A percentile compares a stretch with the other conserved stretches of the same genome.
Evolutionary conservation across 2,888 invertebrate species (phyloP).

Genomic region (Drosophila subquinaria): DNA sequence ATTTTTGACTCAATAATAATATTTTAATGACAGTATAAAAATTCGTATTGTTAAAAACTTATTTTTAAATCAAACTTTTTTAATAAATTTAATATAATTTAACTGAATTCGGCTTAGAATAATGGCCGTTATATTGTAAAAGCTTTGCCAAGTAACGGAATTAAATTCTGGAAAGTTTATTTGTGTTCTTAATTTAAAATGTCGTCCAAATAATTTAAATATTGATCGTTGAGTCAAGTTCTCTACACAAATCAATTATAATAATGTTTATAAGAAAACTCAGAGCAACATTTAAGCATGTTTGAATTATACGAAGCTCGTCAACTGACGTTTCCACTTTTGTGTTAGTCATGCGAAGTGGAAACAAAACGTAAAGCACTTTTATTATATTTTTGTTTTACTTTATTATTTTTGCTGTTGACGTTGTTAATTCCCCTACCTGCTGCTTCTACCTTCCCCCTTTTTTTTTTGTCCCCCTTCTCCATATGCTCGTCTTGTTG

Average conservation of each 20-base stretch:
- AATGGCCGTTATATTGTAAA: too few relatives aligned
- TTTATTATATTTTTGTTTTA: constrained; percentile 38
- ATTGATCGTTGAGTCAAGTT: too few relatives aligned
- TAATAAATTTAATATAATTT: too few relatives aligned
- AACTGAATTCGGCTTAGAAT: too few relatives aligned
- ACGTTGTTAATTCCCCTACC: constrained; percentile 24
- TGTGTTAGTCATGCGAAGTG: constrained; percentile 59
- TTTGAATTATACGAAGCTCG: neutral
- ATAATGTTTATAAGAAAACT: neutral
- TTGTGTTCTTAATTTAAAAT: too few relatives aligned
- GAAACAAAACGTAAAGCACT: constrained; percentile 36
- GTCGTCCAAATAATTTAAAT: too few relatives aligned
- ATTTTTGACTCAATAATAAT: too few relatives aligned
- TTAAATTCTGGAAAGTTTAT: too few relatives aligned
- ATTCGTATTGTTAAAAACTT: too few relatives aligned
- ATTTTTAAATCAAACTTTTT: too few relatives aligned
- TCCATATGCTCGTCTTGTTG: constrained; percentile 15
- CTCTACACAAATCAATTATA: neutral
- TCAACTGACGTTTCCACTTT: constrained; percentile 26
- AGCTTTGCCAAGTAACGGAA: too few relatives aligned
- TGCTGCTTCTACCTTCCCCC: neutral
- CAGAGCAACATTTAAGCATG: neutral
- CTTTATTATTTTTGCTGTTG: constrained; percentile 20
- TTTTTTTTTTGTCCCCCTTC: neutral
- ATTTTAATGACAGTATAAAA: too few relatives aligned